Evolutionary conservation across 2,797 vertebrate species (phyloP).

Genomic region (Melanotaenia trifasciata): DNA sequence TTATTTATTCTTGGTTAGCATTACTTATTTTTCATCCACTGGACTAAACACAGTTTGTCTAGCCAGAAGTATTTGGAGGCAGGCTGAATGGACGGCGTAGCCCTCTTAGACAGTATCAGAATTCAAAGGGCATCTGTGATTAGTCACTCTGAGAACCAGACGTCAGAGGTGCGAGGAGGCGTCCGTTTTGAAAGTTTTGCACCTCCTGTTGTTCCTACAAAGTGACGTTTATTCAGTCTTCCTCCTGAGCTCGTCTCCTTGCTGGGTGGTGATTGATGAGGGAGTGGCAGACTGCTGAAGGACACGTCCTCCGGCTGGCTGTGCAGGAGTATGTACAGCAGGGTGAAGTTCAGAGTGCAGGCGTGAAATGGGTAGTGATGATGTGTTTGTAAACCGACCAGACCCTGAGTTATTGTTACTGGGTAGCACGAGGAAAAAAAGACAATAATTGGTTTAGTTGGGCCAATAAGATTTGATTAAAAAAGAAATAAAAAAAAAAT

Average conservation of each 20-base stretch:
- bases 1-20: constrained; percentile 29
- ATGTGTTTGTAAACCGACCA: constrained; percentile 10
- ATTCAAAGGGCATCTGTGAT: constrained; percentile 63
- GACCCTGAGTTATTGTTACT: constrained; percentile 5
- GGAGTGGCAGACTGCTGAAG: constrained; percentile 42
- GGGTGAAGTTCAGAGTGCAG: constrained; percentile 1
- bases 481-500: background rate
- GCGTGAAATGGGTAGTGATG: background rate
- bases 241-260: constrained; percentile 23
- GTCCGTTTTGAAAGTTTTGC: constrained; percentile 51
- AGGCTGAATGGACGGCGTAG: constrained; percentile 29
- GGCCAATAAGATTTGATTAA: background rate
- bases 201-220: constrained; percentile 33
- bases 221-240: constrained; percentile 43
- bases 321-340: constrained; percentile 34
- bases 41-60: constrained; percentile 41
- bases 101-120: constrained; percentile 49
- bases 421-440: constrained; percentile 18
- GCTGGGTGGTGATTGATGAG: constrained; percentile 64
- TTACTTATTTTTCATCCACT: constrained; percentile 28
- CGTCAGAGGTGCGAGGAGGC: constrained; percentile 35
- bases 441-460: background rate
- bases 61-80: constrained; percentile 35
- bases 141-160: constrained; percentile 55
- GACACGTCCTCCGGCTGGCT: constrained; percentile 27